Conservation (phyloP, 2,797 vertebrate species). For the Enteromius fasciolatus region DNA sequence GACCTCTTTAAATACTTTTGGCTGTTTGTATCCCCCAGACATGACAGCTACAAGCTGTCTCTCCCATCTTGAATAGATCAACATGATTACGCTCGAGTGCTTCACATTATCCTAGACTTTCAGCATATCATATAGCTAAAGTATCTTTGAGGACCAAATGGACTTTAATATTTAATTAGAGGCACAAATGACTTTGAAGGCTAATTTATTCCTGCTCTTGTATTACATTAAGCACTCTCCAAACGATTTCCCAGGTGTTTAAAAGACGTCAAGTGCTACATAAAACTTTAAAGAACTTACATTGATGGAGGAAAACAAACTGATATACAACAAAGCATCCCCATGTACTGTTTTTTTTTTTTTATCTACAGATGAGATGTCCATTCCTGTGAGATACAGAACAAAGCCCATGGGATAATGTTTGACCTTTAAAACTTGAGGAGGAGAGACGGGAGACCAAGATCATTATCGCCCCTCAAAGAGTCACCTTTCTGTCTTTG, state of each 20-base stretch:
- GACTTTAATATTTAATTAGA: slow-evolving; percentile 28
- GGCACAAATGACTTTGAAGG: slow-evolving; percentile 24
- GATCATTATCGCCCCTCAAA: slow-evolving; percentile 30
- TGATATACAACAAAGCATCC: neutral
- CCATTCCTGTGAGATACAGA: slow-evolving; percentile 24
- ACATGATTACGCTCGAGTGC: slow-evolving; percentile 1
- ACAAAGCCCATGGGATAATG: slow-evolving; percentile 28
- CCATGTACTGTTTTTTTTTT: neutral
- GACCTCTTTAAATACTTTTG: slow-evolving; percentile 23
- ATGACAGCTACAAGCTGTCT: slow-evolving; percentile 34
- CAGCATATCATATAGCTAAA: neutral
- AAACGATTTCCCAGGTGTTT: slow-evolving; percentile 20
- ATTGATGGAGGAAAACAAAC: neutral
- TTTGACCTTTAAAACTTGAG: slow-evolving; percentile 46
- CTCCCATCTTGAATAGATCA: slow-evolving; percentile 31
- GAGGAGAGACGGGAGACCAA: slow-evolving; percentile 15
- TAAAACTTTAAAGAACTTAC: slow-evolving; percentile 16
- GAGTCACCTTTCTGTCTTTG: neutral
- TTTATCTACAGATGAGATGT: slow-evolving; percentile 24
- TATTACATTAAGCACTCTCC: slow-evolving; percentile 23
- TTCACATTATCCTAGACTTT: slow-evolving; percentile 19
- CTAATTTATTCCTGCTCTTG: slow-evolving; percentile 21
- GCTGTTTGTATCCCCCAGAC: slow-evolving; percentile 17
- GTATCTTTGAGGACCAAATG: neutral
- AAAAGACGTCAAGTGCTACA: neutral